A percentile compares a stretch with the other conserved stretches of the same genome.
phyloP scores from a whole-genome alignment of 2,113 vertebrate species.

The Ramphastos sulfuratus region DNA sequence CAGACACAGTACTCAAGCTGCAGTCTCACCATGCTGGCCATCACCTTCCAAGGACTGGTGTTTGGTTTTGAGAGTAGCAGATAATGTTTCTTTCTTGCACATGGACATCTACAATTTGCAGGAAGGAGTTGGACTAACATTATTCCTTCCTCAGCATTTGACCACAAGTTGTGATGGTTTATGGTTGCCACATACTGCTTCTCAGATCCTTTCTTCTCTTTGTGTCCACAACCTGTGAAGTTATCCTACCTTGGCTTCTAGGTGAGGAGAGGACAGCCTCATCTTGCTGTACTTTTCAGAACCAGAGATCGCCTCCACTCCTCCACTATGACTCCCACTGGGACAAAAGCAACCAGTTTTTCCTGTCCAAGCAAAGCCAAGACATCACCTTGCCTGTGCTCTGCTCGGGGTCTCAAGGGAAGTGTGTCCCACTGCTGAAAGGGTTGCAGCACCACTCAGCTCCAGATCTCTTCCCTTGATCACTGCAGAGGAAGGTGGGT shows the following conservation, averaged over 20 bases:
- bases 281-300: neutral
- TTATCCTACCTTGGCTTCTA: neutral
- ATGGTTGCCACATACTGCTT: neutral
- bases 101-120: neutral
- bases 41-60: neutral
- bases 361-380: neutral
- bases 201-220: neutral
- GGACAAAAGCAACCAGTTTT: neutral
- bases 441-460: neutral
- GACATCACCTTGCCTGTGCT: neutral
- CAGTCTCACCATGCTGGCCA: neutral
- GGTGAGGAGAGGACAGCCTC: neutral
- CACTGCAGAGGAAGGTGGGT: neutral
- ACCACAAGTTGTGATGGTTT: neutral
- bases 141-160: neutral
- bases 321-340: neutral
- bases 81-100: neutral
- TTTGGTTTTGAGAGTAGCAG: neutral
- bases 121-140: neutral
- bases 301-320: neutral
- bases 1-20: too few species aligned
- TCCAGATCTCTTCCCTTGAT: neutral
- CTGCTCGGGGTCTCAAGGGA: neutral
- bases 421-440: neutral
- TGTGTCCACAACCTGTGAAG: neutral